Evolutionary conservation across 1,140 invertebrate genomes (phyloP).

Genomic region (Helicorthomorpha holstii): DNA sequence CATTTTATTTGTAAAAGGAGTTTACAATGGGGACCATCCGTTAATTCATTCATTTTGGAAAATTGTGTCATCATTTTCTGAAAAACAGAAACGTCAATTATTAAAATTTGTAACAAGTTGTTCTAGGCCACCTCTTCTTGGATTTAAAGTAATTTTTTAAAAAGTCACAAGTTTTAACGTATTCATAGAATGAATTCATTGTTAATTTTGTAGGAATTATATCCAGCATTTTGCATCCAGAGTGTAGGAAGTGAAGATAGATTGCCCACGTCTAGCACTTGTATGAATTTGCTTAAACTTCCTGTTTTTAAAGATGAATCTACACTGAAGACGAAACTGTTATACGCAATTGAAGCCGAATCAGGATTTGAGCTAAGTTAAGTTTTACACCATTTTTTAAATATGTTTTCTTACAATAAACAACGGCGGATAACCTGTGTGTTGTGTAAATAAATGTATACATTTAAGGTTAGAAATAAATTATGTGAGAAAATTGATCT

Average conservation of each 20-base stretch:
- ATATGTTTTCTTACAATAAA: too few relatives aligned
- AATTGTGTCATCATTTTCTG: slow-evolving; percentile 63
- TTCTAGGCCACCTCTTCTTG: slow-evolving; percentile 85
- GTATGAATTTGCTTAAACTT: slow-evolving; percentile 92
- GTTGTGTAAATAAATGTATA: too few relatives aligned
- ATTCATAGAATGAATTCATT: background rate
- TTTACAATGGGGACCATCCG: slow-evolving; percentile 33
- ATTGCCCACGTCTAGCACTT: slow-evolving; percentile 87
- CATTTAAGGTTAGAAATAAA: too few relatives aligned
- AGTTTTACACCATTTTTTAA: too few relatives aligned
- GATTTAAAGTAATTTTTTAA: slow-evolving; percentile 56
- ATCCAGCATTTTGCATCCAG: slow-evolving; percentile 88
- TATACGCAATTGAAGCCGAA: slow-evolving; percentile 86
- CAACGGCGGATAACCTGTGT: too few relatives aligned
- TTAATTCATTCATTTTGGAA: slow-evolving; percentile 68
- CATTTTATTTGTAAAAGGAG: background rate
- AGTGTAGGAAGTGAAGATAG: slow-evolving; percentile 69
- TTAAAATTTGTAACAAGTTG: slow-evolving; percentile 96
- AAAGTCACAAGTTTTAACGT: slow-evolving; percentile 2
- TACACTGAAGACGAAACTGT: slow-evolving; percentile 60
- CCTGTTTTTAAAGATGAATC: slow-evolving; percentile 70
- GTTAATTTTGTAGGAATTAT: slow-evolving; percentile 54
- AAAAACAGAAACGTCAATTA: slow-evolving; percentile 65
- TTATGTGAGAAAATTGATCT: too few relatives aligned
- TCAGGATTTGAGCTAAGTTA: slow-evolving; percentile 92